Evolutionary conservation across 1,140 invertebrate genomes (phyloP).

Genomic region (Anthonomus grandis): DNA sequence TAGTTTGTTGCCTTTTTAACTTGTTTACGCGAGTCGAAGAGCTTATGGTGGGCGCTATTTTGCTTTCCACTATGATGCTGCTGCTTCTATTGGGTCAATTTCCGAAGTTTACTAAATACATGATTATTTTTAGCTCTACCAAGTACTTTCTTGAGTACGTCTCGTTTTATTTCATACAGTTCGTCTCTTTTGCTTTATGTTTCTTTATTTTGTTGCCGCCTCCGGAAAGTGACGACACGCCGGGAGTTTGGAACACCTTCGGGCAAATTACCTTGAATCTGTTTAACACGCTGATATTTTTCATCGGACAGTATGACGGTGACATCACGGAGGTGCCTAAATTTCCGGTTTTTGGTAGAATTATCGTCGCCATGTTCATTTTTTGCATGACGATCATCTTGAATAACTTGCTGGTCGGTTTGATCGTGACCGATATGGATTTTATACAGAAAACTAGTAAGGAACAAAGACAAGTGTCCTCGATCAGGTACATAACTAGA

Average conservation of each 20-base stretch:
- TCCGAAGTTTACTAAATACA: conserved; percentile 31
- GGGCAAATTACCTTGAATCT: conserved; percentile 21
- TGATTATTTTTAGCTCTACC: conserved; percentile 31
- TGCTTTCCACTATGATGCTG: conserved; percentile 25
- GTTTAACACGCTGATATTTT: conserved; percentile 30
- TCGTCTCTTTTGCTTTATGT: conserved; percentile 31
- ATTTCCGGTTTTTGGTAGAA: conserved; percentile 28
- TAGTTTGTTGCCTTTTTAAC: conserved; percentile 14
- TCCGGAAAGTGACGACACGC: background rate
- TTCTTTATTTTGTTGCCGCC: conserved; percentile 32
- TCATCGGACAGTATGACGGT: conserved; percentile 31
- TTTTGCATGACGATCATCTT: conserved; percentile 36
- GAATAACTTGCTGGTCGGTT: conserved; percentile 31
- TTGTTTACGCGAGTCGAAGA: conserved; percentile 15
- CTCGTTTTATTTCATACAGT: conserved; percentile 34
- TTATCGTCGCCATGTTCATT: conserved; percentile 30
- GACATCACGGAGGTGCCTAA: conserved; percentile 10
- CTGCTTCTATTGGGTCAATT: conserved; percentile 28
- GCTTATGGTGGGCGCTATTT: conserved; percentile 19
- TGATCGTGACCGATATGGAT: conserved; percentile 35
- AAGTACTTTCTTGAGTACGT: conserved; percentile 33
- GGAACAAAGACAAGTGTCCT: conserved; percentile 28
- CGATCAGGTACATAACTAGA: conserved; percentile 25
- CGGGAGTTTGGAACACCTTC: background rate
- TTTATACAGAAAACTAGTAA: conserved; percentile 29